A percentile compares a stretch with the other conserved stretches of the same genome.
Conservation (phyloP, 2,113 vertebrate genomes). For the Chauna torquata region DNA sequence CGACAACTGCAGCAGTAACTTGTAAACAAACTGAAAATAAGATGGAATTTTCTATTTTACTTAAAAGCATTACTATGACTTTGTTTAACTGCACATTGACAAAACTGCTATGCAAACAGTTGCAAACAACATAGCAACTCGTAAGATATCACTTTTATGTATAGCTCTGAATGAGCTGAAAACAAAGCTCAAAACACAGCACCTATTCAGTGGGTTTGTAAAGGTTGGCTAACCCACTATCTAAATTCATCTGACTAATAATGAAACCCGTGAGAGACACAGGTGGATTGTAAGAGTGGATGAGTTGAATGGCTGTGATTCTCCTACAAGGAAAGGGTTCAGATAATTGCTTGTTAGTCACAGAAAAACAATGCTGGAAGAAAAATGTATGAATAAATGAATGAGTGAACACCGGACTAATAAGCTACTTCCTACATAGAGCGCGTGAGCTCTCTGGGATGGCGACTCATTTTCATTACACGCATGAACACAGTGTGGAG, state of each 20-base stretch:
- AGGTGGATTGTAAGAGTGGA: not conserved
- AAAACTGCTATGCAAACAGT: not conserved
- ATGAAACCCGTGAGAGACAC: not conserved
- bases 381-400: slow-evolving; percentile 35
- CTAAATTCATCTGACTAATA: slow-evolving; percentile 28
- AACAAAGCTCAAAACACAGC: not conserved
- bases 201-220: not conserved
- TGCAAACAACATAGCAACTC: not conserved
- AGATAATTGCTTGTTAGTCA: slow-evolving; percentile 61
- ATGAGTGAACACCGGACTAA: slow-evolving; percentile 4
- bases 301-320: not conserved
- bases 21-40: not conserved
- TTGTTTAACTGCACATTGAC: not conserved
- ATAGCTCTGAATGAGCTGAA: not conserved
- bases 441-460: not conserved
- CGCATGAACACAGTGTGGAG: not conserved
- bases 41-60: not conserved
- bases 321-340: slow-evolving; percentile 27
- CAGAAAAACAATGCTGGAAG: slow-evolving; percentile 44
- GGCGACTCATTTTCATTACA: not conserved
- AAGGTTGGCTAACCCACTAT: not conserved
- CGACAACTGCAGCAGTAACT: not conserved
- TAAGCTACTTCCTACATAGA: slow-evolving; percentile 23
- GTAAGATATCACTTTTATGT: not conserved
- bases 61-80: not conserved